Evolutionary conservation across 2,113 vertebrate genomes (phyloP).

Genomic region (Pimephales promelas): DNA sequence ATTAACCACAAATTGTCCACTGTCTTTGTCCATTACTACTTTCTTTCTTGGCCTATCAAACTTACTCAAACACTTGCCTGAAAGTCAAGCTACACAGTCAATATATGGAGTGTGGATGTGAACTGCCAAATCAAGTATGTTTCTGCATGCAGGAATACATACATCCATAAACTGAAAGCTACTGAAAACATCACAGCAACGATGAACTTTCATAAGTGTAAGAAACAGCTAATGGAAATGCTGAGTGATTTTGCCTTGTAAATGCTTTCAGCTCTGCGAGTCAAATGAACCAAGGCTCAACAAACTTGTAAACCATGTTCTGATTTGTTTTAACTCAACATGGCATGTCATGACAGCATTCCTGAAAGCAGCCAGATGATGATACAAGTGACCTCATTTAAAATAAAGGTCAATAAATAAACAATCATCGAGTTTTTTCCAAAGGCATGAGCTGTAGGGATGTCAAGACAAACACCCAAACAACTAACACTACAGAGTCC

Average conservation of each 20-base stretch:
- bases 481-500: slow-evolving; percentile 73
- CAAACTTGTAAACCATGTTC: slow-evolving; percentile 55
- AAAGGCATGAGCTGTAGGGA: background rate
- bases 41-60: background rate
- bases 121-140: slow-evolving; percentile 54
- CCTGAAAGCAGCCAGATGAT: slow-evolving; percentile 55
- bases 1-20: too few relatives aligned
- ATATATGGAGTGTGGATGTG: background rate
- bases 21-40: too few relatives aligned
- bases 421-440: slow-evolving; percentile 26
- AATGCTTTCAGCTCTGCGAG: slow-evolving; percentile 45
- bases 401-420: slow-evolving; percentile 36
- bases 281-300: slow-evolving; percentile 53
- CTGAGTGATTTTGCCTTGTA: slow-evolving; percentile 40
- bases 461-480: slow-evolving; percentile 66
- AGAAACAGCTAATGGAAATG: slow-evolving; percentile 41
- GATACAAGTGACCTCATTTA: slow-evolving; percentile 60
- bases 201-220: slow-evolving; percentile 19
- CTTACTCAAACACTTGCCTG: background rate
- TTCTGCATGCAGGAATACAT: slow-evolving; percentile 55
- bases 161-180: slow-evolving; percentile 56
- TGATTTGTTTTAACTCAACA: slow-evolving; percentile 44
- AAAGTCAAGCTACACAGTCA: background rate
- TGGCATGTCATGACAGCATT: slow-evolving; percentile 61
- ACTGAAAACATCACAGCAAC: background rate